A percentile compares a stretch with the other conserved stretches of the same genome.
Evolutionary conservation across 2,113 vertebrate species (phyloP).

Genomic region (Craseonycteris thonglongyai): DNA sequence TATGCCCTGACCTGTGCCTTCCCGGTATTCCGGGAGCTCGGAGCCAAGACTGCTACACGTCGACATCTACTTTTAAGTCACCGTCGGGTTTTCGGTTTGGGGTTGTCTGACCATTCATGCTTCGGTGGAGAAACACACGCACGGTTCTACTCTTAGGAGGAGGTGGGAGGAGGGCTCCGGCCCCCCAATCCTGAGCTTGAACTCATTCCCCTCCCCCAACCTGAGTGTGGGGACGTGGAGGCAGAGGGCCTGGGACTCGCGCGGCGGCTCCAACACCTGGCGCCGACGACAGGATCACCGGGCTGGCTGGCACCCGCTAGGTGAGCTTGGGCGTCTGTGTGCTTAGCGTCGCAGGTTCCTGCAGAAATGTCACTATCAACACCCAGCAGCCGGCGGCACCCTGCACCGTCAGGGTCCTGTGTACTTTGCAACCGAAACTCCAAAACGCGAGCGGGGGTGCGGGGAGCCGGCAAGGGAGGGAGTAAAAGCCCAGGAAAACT

Average conservation of each 20-base stretch:
- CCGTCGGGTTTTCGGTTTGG: neutral
- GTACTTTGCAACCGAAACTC: slow-evolving; percentile 70
- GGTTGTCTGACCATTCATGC: neutral
- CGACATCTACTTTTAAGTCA: neutral
- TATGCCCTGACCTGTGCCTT: neutral
- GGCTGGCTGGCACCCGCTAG: slow-evolving; percentile 21
- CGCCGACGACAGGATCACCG: neutral
- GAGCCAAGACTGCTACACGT: neutral
- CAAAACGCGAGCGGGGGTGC: neutral
- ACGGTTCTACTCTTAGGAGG: neutral
- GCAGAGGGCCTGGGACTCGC: neutral
- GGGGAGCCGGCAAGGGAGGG: neutral
- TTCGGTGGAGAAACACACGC: neutral
- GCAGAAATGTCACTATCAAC: slow-evolving; percentile 50
- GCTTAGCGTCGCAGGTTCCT: slow-evolving; percentile 36
- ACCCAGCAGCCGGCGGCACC: slow-evolving; percentile 46
- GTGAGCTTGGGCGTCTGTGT: slow-evolving; percentile 28
- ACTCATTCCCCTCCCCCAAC: neutral
- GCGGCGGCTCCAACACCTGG: neutral
- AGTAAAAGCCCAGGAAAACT: slow-evolving; percentile 42
- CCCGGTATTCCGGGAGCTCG: neutral
- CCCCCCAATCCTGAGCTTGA: neutral
- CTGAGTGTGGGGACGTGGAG: neutral
- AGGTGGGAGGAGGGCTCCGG: neutral
- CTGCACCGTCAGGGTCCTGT: slow-evolving; percentile 58